These are phyloP conservation scores for Lepus americanus DNA, from an alignment of 2,113 vertebrate genomes.

Conservation along the genomic window DNA sequence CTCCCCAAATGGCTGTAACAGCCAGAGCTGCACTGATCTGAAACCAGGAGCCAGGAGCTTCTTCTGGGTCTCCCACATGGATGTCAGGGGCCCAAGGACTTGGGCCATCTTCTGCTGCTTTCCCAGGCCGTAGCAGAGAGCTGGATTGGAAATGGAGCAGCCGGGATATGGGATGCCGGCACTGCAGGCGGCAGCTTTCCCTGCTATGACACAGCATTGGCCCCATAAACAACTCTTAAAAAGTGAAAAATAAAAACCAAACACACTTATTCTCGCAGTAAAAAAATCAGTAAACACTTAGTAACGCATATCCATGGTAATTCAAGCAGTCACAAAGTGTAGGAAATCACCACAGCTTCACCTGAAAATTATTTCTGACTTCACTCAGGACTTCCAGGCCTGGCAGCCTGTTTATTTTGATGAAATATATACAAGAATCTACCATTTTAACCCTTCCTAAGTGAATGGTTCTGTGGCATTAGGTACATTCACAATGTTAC, in stretches of 20 bases:
- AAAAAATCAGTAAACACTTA: constrained; percentile 14
- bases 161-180: too few relatives aligned
- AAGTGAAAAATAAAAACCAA: neutral
- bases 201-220: too few relatives aligned
- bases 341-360: neutral
- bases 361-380: neutral
- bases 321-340: neutral
- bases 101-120: too few relatives aligned
- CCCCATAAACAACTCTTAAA: too few relatives aligned
- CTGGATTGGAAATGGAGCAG: too few relatives aligned
- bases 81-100: too few relatives aligned
- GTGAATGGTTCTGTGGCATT: neutral
- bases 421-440: neutral
- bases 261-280: neutral
- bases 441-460: neutral
- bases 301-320: neutral
- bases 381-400: neutral
- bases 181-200: too few relatives aligned
- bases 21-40: too few relatives aligned
- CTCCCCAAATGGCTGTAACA: too few relatives aligned
- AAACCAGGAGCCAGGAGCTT: too few relatives aligned
- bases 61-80: too few relatives aligned
- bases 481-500: neutral
- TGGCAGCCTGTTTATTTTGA: neutral
- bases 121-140: too few relatives aligned